Conservation (phyloP, 1,140 invertebrate species). For the Pseudoatta argentina region DNA sequence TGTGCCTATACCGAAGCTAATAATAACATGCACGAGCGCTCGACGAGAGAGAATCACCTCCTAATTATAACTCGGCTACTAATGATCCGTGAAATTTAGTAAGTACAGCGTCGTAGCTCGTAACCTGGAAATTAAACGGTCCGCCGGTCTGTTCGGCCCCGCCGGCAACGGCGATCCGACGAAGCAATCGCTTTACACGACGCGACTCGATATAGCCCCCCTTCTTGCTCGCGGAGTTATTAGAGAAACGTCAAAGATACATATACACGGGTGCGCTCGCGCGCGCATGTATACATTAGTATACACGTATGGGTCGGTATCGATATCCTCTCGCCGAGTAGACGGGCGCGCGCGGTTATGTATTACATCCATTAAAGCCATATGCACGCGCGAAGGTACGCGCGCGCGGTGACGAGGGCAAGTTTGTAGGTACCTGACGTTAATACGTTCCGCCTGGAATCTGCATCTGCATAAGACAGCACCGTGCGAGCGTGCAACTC, state of each 20-base stretch:
- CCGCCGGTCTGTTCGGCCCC: slow-evolving; percentile 41
- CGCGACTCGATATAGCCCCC: slow-evolving; percentile 36
- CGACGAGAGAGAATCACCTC: slow-evolving; percentile 49
- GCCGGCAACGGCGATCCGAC: slow-evolving; percentile 16
- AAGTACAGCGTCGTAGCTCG: slow-evolving; percentile 53
- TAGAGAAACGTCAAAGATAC: slow-evolving; percentile 64
- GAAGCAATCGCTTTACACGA: slow-evolving; percentile 65
- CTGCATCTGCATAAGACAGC: slow-evolving; percentile 74
- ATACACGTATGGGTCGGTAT: slow-evolving; percentile 36
- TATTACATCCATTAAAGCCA: slow-evolving; percentile 77
- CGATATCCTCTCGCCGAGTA: slow-evolving; percentile 66
- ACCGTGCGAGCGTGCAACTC: slow-evolving; percentile 53
- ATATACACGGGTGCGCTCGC: background rate
- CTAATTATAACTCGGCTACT: slow-evolving; percentile 66
- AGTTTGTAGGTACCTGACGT: slow-evolving; percentile 76
- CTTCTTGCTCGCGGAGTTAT: slow-evolving; percentile 58
- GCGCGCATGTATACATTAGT: background rate
- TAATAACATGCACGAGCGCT: slow-evolving; percentile 67
- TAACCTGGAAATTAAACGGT: slow-evolving; percentile 62
- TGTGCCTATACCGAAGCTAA: slow-evolving; percentile 54
- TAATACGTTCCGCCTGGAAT: slow-evolving; percentile 74
- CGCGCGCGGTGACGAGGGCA: slow-evolving; percentile 69
- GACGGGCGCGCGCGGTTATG: slow-evolving; percentile 70
- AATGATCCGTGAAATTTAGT: slow-evolving; percentile 64
- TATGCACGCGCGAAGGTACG: slow-evolving; percentile 77